Percentiles rank a stretch among this genome's conserved stretches.
Conservation (phyloP, 2,797 vertebrate species). For the Octomys mimax region DNA sequence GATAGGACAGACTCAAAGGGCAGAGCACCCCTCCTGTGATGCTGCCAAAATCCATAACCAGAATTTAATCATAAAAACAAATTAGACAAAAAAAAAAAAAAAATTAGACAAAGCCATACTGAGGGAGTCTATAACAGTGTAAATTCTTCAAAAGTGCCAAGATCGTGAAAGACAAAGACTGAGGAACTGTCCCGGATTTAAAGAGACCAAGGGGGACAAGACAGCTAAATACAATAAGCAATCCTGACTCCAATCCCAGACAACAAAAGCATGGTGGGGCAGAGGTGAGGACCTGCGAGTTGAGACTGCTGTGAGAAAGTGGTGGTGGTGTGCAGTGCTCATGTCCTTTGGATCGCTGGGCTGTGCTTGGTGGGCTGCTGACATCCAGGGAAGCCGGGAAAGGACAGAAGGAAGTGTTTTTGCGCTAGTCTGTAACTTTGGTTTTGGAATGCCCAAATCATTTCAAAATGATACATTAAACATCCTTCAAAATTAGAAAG, state of each 20-base stretch:
- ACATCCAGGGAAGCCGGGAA: not conserved
- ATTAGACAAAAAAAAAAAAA: not conserved
- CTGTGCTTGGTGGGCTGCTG: not conserved
- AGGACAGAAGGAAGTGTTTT: not conserved
- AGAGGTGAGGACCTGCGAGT: not conserved
- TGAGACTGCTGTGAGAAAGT: fast-evolving
- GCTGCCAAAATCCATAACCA: not conserved
- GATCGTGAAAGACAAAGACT: not conserved
- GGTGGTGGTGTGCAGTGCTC: fast-evolving
- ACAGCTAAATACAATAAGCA: not conserved
- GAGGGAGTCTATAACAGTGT: no score
- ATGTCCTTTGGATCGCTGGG: fast-evolving
- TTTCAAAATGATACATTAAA: conserved; percentile 22
- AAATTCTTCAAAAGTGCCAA: not conserved
- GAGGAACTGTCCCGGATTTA: not conserved
- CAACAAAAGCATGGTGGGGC: not conserved
- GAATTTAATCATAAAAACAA: not conserved
- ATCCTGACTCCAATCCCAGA: not conserved
- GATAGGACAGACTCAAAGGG: fast-evolving
- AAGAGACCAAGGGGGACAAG: not conserved
- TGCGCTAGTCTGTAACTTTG: not conserved
- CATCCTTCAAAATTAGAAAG: not conserved
- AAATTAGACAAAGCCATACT: not conserved
- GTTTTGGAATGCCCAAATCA: not conserved
- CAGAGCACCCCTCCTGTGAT: fast-evolving